A percentile compares a stretch with the other conserved stretches of the same genome.
Conservation (phyloP, 1,140 invertebrate genomes). For the Tetragonula clypearis region DNA sequence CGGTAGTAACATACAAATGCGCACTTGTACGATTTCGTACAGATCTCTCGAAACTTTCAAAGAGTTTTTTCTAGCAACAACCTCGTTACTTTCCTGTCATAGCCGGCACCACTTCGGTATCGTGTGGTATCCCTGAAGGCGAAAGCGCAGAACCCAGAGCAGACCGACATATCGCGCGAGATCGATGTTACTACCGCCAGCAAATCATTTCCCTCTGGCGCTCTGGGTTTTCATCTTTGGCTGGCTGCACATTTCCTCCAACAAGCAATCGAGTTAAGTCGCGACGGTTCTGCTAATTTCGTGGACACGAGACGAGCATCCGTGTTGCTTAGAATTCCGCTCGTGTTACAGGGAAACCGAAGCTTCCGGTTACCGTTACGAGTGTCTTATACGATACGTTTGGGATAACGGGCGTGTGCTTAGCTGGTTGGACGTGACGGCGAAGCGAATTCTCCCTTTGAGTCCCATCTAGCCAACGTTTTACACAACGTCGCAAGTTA, state of each 20-base stretch:
- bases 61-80: too few relatives aligned
- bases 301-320: not conserved
- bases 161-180: not conserved
- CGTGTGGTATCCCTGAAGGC: not conserved
- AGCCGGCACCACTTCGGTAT: too few relatives aligned
- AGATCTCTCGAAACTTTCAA: too few relatives aligned
- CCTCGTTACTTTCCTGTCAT: too few relatives aligned
- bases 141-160: too few relatives aligned
- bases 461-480: not conserved
- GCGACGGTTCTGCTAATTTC: conserved; percentile 22
- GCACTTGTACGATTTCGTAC: too few relatives aligned
- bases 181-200: conserved; percentile 3
- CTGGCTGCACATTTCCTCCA: not conserved
- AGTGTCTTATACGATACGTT: not conserved
- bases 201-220: conserved; percentile 21
- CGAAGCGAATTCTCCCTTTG: not conserved
- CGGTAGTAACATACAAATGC: too few relatives aligned
- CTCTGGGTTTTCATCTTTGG: conserved; percentile 35
- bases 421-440: conserved; percentile 3
- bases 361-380: conserved; percentile 22
- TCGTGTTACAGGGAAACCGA: conserved; percentile 11
- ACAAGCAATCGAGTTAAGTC: conserved; percentile 30
- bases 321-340: conserved; percentile 35
- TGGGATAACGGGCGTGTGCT: not conserved
- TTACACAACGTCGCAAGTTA: not conserved